These are phyloP conservation scores for Tiliacea citrago DNA, from an alignment of 2,888 invertebrate species.

Conservation along the genomic window DNA sequence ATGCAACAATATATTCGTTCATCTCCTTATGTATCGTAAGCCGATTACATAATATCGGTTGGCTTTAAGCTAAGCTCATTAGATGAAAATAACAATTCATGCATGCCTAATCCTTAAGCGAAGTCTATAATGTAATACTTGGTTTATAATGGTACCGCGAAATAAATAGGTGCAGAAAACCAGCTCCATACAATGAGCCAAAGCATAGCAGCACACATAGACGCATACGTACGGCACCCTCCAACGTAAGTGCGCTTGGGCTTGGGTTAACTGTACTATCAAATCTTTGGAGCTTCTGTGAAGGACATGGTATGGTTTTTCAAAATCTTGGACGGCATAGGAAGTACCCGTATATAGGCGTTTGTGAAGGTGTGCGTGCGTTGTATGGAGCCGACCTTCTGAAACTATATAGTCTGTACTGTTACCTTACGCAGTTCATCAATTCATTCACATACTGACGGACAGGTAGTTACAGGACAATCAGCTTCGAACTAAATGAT, in stretches of 20 bases:
- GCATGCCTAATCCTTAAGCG: conserved; percentile 28
- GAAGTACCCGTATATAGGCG: not conserved
- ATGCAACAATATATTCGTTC: no score
- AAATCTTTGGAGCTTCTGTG: not conserved
- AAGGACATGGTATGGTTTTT: not conserved
- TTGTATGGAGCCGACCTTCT: not conserved
- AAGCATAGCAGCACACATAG: not conserved
- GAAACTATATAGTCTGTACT: not conserved
- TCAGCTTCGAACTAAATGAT: conserved; percentile 34
- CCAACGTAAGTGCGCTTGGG: no score
- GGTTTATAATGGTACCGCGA: not conserved
- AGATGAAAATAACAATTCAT: conserved; percentile 27
- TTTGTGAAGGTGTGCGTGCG: not conserved
- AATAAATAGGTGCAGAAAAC: not conserved
- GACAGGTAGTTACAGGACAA: conserved; percentile 34
- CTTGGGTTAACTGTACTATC: not conserved
- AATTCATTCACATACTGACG: conserved; percentile 34
- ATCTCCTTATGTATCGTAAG: conserved; percentile 17
- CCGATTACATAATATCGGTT: conserved; percentile 15
- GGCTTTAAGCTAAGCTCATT: conserved; percentile 32
- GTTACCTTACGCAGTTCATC: conserved; percentile 36
- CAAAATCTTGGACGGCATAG: no score
- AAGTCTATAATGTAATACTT: not conserved
- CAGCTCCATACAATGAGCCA: not conserved
- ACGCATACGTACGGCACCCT: not conserved